Base-by-base conservation (phyloP, 2,797 vertebrate species). In the Sebastes vulpes region DNA sequence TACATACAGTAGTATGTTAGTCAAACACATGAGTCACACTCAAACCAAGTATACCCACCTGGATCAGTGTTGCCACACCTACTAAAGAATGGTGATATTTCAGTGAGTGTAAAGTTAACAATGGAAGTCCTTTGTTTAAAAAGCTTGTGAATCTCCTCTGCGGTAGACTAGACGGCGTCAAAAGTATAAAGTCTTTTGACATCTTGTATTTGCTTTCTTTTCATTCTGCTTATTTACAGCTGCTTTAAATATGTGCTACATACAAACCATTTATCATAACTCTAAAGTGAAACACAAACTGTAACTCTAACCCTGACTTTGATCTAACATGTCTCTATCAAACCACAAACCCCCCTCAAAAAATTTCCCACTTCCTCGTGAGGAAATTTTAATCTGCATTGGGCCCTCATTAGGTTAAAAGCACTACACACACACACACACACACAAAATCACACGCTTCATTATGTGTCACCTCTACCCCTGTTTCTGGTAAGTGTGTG, bases 401-500 rank as follows among this genome's bases (percentile, higher is more conserved):
- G 7, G 28, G 54, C 83, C 70, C 79, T 67, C 64, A 63, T 71
- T 46, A 68, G 31, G 14, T 56, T 84, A 23, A 83, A 70, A 65
- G 42, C 16, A 18, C 42, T 1, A 60, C 57, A 64, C 60, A 73
- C 79, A 58, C 67, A 75, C 79, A 76, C 48, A 70, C 79, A 64
- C 28, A 23, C 79, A 64, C 31, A 76, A 56, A 64, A 20, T 38
- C 46, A 65, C 75, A 72, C 20, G 1, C 65, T 54, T 72, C 78
- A 67, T 46, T 86, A 84, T 90, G 84, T 90, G 88, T 94, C 94
- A 94, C 72, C 72, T 81, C 81, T 85, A 60, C 26, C 67, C 77
- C 78, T 67, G 69, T 87, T 95, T 94, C 93, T 94, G 91, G 92
- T 94, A 94, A 94, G 79, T 82, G 85, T 82, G 78, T 86, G 75